Percentiles rank a stretch among this genome's conserved stretches.
phyloP scores from a whole-genome alignment of 2,797 vertebrate genomes.

The Lophotriccus pileatus region DNA sequence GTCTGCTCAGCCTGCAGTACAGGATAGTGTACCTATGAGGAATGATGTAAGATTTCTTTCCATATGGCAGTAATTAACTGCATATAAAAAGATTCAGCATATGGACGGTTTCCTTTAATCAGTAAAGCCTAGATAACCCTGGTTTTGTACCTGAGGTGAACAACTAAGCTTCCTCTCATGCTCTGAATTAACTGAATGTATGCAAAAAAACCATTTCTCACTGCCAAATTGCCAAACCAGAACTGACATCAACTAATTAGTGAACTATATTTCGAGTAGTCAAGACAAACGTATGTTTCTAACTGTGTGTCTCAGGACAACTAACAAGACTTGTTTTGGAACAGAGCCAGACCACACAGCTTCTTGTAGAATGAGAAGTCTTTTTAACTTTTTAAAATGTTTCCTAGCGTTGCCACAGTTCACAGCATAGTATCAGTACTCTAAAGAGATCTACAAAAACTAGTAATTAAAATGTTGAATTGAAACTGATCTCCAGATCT shows the following conservation, averaged over 20 bases:
- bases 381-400: background rate
- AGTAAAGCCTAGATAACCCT: background rate
- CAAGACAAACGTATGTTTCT: background rate
- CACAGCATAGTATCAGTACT: background rate
- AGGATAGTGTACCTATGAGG: background rate
- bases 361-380: background rate
- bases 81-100: background rate
- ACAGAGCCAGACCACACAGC: background rate
- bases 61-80: background rate
- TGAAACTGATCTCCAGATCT: background rate
- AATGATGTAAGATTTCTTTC: constrained; percentile 7
- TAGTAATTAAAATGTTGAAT: background rate
- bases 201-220: background rate
- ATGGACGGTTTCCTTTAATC: constrained; percentile 30
- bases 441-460: background rate
- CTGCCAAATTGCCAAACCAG: background rate
- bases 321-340: background rate
- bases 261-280: background rate
- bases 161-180: background rate
- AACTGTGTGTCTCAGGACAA: background rate
- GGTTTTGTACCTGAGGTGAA: background rate
- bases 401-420: background rate
- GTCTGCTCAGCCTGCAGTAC: constrained; percentile 55
- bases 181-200: background rate
- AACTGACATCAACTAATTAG: background rate